A percentile compares a stretch with the other conserved stretches of the same genome.
Conservation (phyloP, 2,113 vertebrate species). For the Alectura lathami region DNA sequence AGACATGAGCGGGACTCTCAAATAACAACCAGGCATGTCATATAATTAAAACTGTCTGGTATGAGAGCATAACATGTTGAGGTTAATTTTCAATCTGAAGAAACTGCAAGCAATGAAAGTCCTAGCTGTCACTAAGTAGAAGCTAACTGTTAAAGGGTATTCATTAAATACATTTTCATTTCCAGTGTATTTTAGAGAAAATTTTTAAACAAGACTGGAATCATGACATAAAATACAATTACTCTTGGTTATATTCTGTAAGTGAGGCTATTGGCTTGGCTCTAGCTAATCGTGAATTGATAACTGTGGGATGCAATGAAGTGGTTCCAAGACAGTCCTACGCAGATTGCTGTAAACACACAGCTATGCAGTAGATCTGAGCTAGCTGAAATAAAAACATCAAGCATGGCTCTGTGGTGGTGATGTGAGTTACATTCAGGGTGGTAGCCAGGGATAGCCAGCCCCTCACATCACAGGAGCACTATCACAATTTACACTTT, state of each 20-base stretch:
- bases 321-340: not conserved
- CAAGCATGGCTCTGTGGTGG: not conserved
- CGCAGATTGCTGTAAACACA: not conserved
- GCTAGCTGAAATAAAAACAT: not conserved
- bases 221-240: not conserved
- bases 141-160: not conserved
- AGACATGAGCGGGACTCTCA: conserved; percentile 21
- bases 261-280: not conserved
- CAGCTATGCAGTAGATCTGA: not conserved
- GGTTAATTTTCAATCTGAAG: not conserved
- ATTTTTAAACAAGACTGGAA: not conserved
- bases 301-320: accelerated
- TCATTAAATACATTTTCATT: not conserved
- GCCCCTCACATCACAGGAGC: conserved; percentile 40
- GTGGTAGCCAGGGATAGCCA: not conserved
- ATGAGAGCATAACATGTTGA: not conserved
- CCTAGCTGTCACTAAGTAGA: not conserved
- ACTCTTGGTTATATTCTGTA: not conserved
- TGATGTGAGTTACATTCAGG: not conserved
- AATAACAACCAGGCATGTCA: conserved; percentile 36
- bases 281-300: not conserved
- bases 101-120: not conserved
- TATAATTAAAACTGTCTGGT: conserved; percentile 34
- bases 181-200: not conserved
- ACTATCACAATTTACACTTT: not conserved